These are phyloP conservation scores for Engystomops pustulosus DNA, from an alignment of 2,113 vertebrate genomes.

Conservation along the genomic window DNA sequence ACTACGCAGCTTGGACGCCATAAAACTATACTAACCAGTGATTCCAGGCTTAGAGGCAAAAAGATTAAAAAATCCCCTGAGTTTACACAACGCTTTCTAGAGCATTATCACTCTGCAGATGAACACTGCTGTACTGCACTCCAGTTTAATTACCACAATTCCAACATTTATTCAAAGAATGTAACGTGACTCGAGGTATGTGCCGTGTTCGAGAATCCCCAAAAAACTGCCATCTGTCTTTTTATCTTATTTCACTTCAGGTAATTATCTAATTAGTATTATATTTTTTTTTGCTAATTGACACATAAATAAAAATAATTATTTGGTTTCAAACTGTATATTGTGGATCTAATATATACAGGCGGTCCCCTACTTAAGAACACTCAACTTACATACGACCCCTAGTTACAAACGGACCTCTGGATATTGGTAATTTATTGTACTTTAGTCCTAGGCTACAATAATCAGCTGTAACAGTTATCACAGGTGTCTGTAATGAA, in stretches of 20 bases:
- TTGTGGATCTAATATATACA: not conserved
- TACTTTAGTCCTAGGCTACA: no score
- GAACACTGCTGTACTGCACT: not conserved
- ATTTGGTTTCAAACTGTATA: no score
- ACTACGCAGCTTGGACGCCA: not conserved
- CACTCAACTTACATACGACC: no score
- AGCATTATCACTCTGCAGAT: conserved; percentile 36
- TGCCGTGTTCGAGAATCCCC: not conserved
- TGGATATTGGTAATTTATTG: no score
- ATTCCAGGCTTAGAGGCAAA: not conserved
- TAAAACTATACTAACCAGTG: not conserved
- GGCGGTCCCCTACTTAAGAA: no score
- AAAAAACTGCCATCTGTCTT: not conserved
- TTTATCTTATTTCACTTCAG: not conserved
- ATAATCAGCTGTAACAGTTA: no score
- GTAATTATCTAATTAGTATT: not conserved
- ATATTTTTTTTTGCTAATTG: no score
- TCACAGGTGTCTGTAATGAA: no score
- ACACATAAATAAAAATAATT: no score
- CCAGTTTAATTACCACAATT: conserved; percentile 48
- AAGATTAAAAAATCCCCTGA: conserved; percentile 10
- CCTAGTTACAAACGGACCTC: no score
- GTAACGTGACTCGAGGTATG: not conserved
- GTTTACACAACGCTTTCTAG: conserved; percentile 31
- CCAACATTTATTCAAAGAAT: conserved; percentile 31